Percentiles rank a stretch among this genome's conserved stretches.
These are phyloP conservation scores for Drosophila rhopaloa DNA, from an alignment of 1,140 invertebrate genomes.

Conservation along the genomic window DNA sequence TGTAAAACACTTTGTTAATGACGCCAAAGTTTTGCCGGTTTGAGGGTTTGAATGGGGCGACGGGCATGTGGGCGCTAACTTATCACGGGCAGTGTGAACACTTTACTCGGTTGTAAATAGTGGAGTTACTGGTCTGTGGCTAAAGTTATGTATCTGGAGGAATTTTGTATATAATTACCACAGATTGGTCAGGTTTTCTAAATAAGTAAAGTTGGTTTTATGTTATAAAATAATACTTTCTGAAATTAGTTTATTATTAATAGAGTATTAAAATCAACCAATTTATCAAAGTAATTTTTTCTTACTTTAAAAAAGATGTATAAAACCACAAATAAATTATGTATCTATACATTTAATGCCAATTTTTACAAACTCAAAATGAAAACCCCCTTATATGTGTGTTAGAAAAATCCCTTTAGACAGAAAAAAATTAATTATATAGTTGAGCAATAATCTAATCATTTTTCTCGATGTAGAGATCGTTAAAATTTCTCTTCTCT, in stretches of 20 bases:
- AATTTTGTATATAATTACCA: not conserved
- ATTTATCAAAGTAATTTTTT: no score
- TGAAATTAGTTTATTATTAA: no score
- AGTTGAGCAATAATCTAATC: not conserved
- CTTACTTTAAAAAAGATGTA: no score
- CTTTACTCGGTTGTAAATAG: slow-evolving; percentile 8
- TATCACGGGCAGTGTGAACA: slow-evolving; percentile 32
- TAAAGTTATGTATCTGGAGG: not conserved
- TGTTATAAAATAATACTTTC: no score
- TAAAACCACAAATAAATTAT: not conserved
- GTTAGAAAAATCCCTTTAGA: not conserved
- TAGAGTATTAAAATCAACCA: no score
- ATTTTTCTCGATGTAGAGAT: not conserved
- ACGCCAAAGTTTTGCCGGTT: slow-evolving; percentile 5
- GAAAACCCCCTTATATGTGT: no score
- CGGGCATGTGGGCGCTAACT: slow-evolving; percentile 8
- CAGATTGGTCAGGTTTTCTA: not conserved
- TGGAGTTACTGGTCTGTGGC: not conserved
- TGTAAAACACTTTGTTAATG: slow-evolving; percentile 81
- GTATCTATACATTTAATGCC: not conserved
- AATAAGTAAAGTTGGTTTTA: not conserved
- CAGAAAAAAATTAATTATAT: not conserved
- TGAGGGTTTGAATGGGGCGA: not conserved
- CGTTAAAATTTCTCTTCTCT: not conserved
- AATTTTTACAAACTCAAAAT: no score